These are phyloP conservation scores for Enteromius argenteus DNA, from an alignment of 2,797 vertebrate genomes.

Conservation along the genomic window DNA sequence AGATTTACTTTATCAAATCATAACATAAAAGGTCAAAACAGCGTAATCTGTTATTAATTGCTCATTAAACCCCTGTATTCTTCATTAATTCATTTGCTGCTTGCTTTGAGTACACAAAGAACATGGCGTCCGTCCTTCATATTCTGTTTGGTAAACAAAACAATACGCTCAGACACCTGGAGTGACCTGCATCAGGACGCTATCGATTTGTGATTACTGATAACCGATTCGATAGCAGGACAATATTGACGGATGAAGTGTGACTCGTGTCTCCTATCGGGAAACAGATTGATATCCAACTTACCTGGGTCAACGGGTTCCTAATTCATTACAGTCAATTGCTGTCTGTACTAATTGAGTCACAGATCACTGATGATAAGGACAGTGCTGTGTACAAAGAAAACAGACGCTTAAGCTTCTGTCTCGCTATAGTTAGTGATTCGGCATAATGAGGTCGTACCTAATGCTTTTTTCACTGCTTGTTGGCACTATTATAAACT, in stretches of 20 bases:
- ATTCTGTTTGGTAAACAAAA: constrained; percentile 17
- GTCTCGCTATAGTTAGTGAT: constrained; percentile 50
- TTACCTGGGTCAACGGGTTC: constrained; percentile 66
- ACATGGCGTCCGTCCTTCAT: not conserved
- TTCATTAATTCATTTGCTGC: constrained; percentile 3
- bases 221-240: constrained; percentile 17
- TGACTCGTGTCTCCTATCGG: constrained; percentile 28
- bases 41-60: not conserved
- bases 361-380: constrained; percentile 62
- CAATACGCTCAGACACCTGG: not conserved
- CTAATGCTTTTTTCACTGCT: constrained; percentile 30
- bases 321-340: constrained; percentile 66
- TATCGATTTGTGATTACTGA: constrained; percentile 40
- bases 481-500: constrained; percentile 35
- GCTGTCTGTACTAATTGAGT: constrained; percentile 66
- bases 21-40: not conserved
- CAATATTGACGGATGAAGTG: constrained; percentile 34
- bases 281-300: constrained; percentile 44
- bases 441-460: constrained; percentile 45
- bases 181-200: constrained; percentile 13
- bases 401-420: constrained; percentile 46
- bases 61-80: not conserved
- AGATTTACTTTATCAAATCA: constrained; percentile 6
- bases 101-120: not conserved
- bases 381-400: constrained; percentile 57